Evolutionary conservation across 2,797 vertebrate genomes (phyloP).

Genomic region (Lycodopsis pacificus): DNA sequence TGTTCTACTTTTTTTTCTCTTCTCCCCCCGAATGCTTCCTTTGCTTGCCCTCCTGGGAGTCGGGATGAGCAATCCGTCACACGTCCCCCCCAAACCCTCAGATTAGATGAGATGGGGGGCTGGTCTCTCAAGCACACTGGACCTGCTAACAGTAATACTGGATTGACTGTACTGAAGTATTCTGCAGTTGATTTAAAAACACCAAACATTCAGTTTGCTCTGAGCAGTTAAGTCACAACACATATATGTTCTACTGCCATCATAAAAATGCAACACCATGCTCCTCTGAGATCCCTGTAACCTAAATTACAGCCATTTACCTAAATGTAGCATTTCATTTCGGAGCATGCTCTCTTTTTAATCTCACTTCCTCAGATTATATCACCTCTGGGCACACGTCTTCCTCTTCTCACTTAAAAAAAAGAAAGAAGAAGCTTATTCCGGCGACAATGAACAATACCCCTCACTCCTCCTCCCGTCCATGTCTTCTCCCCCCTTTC

Average conservation of each 20-base stretch:
- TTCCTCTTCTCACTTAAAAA: conserved; percentile 43
- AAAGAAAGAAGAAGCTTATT: conserved; percentile 27
- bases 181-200: neutral
- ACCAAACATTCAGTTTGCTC: neutral
- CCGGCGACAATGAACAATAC: conserved; percentile 56
- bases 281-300: neutral
- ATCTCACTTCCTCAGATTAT: conserved; percentile 19
- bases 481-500: conserved; percentile 57
- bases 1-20: conserved; percentile 41
- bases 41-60: conserved; percentile 79
- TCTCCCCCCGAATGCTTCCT: conserved; percentile 52
- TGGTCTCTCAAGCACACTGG: conserved; percentile 28
- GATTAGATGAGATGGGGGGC: conserved; percentile 85
- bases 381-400: conserved; percentile 28
- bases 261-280: neutral
- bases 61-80: conserved; percentile 85
- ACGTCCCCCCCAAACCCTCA: conserved; percentile 56
- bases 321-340: neutral
- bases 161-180: neutral
- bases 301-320: neutral
- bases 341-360: neutral
- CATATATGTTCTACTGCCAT: neutral
- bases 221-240: neutral
- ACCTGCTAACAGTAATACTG: conserved; percentile 30
- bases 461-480: conserved; percentile 57